phyloP scores from a whole-genome alignment of 2,888 invertebrate species.

The Aplocera efformata region DNA sequence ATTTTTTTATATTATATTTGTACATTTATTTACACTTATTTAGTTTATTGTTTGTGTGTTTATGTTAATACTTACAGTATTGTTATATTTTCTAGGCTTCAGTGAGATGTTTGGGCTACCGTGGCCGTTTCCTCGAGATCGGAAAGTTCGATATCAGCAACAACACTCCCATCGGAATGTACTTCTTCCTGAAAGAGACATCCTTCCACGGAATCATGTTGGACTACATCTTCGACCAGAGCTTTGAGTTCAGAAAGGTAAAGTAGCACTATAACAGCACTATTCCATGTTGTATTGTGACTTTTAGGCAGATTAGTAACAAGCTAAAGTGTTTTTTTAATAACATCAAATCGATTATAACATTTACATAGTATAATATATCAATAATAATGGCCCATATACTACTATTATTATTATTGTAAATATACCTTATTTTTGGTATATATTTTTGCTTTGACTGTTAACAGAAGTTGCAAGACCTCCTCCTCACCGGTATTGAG shows the following conservation, averaged over 20 bases:
- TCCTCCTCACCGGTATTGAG: constrained; percentile 81
- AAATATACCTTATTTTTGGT: too few species aligned
- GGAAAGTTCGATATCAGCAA: constrained; percentile 88
- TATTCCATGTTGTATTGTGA: too few species aligned
- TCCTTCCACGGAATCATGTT: constrained; percentile 80
- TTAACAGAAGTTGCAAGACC: constrained; percentile 71
- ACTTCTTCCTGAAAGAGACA: constrained; percentile 82
- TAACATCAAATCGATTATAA: too few species aligned
- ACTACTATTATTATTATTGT: too few species aligned
- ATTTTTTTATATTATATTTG: too few species aligned
- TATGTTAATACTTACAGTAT: too few species aligned
- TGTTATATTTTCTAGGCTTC: constrained; percentile 62
- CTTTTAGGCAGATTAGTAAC: too few species aligned
- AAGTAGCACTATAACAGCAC: constrained; percentile 3
- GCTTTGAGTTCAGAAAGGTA: constrained; percentile 62
- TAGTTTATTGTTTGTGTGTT: too few species aligned
- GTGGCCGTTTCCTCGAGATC: constrained; percentile 88
- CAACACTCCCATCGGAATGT: constrained; percentile 84
- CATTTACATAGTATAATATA: too few species aligned
- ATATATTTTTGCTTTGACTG: background rate
- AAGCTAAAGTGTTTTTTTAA: too few species aligned
- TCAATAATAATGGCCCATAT: too few species aligned
- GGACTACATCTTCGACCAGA: constrained; percentile 71
- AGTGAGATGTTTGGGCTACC: constrained; percentile 74
- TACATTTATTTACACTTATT: background rate